Base-by-base conservation (phyloP, 2,797 vertebrate species). In the Anguilla pacifica region DNA sequence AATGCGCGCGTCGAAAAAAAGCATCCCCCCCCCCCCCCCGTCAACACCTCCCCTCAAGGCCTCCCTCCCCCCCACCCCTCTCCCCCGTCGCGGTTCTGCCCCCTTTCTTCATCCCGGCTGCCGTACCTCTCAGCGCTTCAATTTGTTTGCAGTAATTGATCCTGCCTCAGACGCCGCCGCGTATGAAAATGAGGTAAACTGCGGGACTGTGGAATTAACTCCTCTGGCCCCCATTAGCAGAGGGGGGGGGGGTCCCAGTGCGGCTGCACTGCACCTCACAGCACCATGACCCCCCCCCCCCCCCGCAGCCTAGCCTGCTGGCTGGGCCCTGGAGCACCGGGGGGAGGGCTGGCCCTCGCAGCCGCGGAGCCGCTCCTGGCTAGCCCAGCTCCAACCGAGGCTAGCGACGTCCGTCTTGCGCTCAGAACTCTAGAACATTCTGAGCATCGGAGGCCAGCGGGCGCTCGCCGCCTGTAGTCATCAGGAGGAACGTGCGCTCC, bases 111-210 rank as follows among this genome's bases (percentile, higher is more conserved):
- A 17, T 74, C 25, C 25, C 17, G 85, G 59, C 1, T 49, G 39
- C 59, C 4, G 17, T 35, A 19, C 72, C 85, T 81, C 53, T 84
- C 46, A 28, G 92, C 94, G 91, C 95, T 95, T 93, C 95, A 95
- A 95, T 95, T 95, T 95, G 94, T 95, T 95, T 95, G 95, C 91
- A 19, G 94, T 95, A 95, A 96, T 95, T 93, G 94, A 95, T 95
- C 94, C 94, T 53, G 93, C 93, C 92, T 39, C 89, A 86, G 83
- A 53, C 86, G 90, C 93, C 93, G 93, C 93, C 94, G 94, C 94
- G 94, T 95, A 95, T 95, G 93, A 95, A 94, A 94, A 95, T 95
- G 92, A 95, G 94, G 95, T 94, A 94, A 95, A 93, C 94, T 93
- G 90, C 90, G 39, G 79, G 89, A 79, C 91, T 85, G 92, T 92